A percentile compares a stretch with the other conserved stretches of the same genome.
These are phyloP conservation scores for Chalcosyrphus nemorum DNA, from an alignment of 2,888 invertebrate genomes.

Conservation along the genomic window DNA sequence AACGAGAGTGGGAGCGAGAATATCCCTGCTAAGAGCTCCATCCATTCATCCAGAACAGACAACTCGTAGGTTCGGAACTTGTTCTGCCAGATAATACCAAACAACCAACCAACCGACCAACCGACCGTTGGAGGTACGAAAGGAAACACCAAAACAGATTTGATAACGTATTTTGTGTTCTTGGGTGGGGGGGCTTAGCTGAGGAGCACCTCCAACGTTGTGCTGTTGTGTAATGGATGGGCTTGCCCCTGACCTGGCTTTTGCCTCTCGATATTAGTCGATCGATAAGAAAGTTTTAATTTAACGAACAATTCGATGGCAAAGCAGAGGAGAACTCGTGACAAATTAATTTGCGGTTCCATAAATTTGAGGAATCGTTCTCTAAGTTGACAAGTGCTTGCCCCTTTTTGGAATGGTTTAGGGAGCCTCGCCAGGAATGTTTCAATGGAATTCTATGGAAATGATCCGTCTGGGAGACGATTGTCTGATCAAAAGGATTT, in stretches of 20 bases:
- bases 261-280: conserved; percentile 40
- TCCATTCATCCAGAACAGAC: conserved; percentile 25
- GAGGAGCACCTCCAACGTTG: conserved; percentile 11
- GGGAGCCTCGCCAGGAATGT: conserved; percentile 2
- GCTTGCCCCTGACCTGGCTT: conserved; percentile 68
- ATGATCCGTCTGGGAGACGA: conserved; percentile 1
- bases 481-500: background rate
- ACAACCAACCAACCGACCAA: no score
- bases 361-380: conserved; percentile 31
- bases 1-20: background rate
- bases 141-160: conserved; percentile 47
- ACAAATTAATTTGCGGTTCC: conserved; percentile 43
- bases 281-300: conserved; percentile 51
- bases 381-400: conserved; percentile 22
- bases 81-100: conserved; percentile 32
- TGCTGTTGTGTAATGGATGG: conserved; percentile 57
- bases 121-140: conserved; percentile 53
- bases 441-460: conserved; percentile 26
- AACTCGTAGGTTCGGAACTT: conserved; percentile 18
- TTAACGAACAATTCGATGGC: conserved; percentile 18
- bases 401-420: background rate
- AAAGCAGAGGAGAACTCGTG: conserved; percentile 6
- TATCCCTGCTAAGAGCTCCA: conserved; percentile 15
- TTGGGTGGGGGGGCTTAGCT: conserved; percentile 33
- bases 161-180: conserved; percentile 66